Evolutionary conservation across 2,888 invertebrate species (phyloP), one percentile per base, ranked within the genome.

Genomic region (Hofmannophila pseudospretella): DNA sequence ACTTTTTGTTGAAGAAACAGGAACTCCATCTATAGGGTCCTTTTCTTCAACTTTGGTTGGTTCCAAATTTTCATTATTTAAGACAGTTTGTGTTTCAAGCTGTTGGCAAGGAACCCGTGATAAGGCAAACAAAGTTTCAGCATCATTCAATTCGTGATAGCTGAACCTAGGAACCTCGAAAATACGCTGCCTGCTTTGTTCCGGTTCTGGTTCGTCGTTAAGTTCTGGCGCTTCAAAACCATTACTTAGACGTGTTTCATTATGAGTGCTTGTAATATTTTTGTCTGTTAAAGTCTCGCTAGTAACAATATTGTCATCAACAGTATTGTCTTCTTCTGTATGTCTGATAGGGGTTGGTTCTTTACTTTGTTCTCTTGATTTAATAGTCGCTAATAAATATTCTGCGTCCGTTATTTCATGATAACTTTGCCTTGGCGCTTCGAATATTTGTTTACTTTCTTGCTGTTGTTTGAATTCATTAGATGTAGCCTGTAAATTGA

Each of bases 111-210:
- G 1, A 4, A 7, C 3, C 11, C 5, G 10, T 4, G 27, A 27
- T 5, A 27, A 43, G 1, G 60, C 73, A 22, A 62, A 52, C 35
- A 61, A 39, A n/a, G 19, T 31, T 54, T 77, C 75, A 41, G 72
- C 76, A 43, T 76, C 74, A 35, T 28, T 48, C 14, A 74, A 29
- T 39, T 76, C 74, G 16, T 67, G 52, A 44, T 75, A 74, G 41
- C 35, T 68, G 42, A 54, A 68, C 26, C 54, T 51, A 22, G 68
- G 67, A 3, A 58, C 41, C 52, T 74, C 72, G 20, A 54, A 56
- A 28, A 65, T 41, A 9, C 27, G 33, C 27, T 39, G 32, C 12
- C 20, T 36, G 4, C 27, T 41, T 23, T 13, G 9, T 12, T 27
- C 11, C 7, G 12, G 26, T 16, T 13, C 19, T 22, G 13, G 14